These are phyloP conservation scores for Acrobasis suavella DNA, from an alignment of 2,888 invertebrate genomes.

Conservation along the genomic window DNA sequence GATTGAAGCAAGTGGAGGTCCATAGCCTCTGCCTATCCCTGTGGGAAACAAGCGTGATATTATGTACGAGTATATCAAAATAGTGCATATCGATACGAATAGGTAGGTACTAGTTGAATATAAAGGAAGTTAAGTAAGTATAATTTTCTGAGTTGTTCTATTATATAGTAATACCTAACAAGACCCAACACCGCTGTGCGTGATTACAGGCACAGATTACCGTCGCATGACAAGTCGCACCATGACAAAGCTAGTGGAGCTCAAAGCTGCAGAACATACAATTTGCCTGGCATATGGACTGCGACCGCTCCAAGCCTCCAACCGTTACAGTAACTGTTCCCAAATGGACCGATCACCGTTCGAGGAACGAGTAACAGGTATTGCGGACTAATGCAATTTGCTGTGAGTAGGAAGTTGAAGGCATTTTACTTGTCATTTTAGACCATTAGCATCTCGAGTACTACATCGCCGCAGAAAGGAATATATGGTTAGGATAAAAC, in stretches of 20 bases:
- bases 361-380: constrained; percentile 29
- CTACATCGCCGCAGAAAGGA: background rate
- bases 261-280: constrained; percentile 28
- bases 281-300: constrained; percentile 44
- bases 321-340: constrained; percentile 31
- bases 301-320: constrained; percentile 33
- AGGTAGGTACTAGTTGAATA: too few species aligned
- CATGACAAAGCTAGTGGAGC: constrained; percentile 15
- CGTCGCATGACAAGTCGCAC: background rate
- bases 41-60: too few species aligned
- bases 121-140: too few species aligned
- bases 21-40: too few species aligned
- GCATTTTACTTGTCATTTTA: background rate
- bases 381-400: constrained; percentile 18
- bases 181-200: background rate
- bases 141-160: too few species aligned
- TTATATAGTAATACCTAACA: background rate
- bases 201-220: background rate
- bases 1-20: too few species aligned
- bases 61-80: too few species aligned
- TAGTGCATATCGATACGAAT: too few species aligned
- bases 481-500: too few species aligned
- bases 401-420: background rate
- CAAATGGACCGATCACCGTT: constrained; percentile 33
- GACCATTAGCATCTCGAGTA: background rate